Evolutionary conservation across 2,797 vertebrate genomes (phyloP).

Genomic region (Valencia hispanica): DNA sequence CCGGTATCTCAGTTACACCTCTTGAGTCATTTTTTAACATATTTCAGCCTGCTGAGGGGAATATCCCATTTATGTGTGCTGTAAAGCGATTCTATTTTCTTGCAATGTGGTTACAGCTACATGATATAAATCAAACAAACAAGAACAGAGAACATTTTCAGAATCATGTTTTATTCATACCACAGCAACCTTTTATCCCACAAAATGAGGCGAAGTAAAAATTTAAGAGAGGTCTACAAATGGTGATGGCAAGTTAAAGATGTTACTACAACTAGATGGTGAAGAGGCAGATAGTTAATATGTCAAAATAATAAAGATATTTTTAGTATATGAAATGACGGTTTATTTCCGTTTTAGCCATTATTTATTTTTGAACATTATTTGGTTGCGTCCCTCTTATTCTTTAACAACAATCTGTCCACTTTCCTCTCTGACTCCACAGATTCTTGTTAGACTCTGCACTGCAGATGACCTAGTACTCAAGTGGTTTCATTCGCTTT

Average conservation of each 20-base stretch:
- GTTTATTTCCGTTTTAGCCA: not conserved
- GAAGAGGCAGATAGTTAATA: not conserved
- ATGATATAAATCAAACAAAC: not conserved
- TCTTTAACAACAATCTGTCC: slow-evolving; percentile 38
- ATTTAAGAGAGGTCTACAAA: not conserved
- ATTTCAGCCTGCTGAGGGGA: not conserved
- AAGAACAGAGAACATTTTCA: not conserved
- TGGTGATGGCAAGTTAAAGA: not conserved
- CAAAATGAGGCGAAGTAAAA: too few species aligned
- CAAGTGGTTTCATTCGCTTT: slow-evolving; percentile 34
- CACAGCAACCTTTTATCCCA: not conserved
- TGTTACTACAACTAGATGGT: not conserved
- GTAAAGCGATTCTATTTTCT: too few species aligned
- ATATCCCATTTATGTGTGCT: not conserved
- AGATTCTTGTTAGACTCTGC: slow-evolving; percentile 17
- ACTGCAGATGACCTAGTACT: slow-evolving; percentile 36
- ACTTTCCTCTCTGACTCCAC: slow-evolving; percentile 23
- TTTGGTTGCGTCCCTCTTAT: slow-evolving; percentile 3
- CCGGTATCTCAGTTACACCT: slow-evolving; percentile 3
- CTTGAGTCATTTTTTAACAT: not conserved
- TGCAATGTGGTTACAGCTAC: too few species aligned
- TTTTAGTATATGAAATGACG: not conserved
- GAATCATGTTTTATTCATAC: not conserved
- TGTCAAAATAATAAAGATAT: not conserved
- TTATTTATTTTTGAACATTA: slow-evolving; percentile 12